Percentiles rank a stretch among this genome's conserved stretches.
phyloP scores from a whole-genome alignment of 2,113 vertebrate species.

The Collichthys lucidus region DNA sequence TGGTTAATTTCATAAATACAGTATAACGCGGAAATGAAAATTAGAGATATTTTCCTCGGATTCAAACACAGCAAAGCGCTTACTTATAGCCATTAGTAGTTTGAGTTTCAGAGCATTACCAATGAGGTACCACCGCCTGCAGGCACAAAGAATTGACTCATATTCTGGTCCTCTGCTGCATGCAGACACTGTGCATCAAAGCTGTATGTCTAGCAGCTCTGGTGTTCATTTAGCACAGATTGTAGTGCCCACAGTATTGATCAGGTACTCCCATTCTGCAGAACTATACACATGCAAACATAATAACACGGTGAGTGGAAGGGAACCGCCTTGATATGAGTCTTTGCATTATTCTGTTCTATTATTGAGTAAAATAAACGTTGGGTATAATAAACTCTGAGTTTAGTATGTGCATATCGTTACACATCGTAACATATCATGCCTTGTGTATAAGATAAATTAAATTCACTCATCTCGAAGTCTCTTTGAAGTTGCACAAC shows the following conservation, averaged over 20 bases:
- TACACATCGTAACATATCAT: no score
- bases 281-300: neutral
- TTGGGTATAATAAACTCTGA: neutral
- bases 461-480: constrained; percentile 28
- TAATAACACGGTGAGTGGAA: neutral
- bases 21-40: neutral
- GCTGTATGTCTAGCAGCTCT: neutral
- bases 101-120: constrained; percentile 10
- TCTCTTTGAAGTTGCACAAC: constrained; percentile 31
- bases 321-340: neutral
- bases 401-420: neutral
- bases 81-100: neutral
- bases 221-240: constrained; percentile 17
- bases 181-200: neutral
- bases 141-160: constrained; percentile 13
- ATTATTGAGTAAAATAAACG: neutral
- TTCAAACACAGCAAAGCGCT: neutral
- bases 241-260: neutral
- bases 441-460: neutral
- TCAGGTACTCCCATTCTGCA: neutral
- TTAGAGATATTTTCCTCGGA: neutral
- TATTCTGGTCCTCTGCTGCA: neutral
- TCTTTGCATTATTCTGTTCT: neutral
- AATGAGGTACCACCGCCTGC: neutral
- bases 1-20: neutral